Evolutionary conservation across 2,113 vertebrate species (phyloP).

Genomic region (Daubentonia madagascariensis): DNA sequence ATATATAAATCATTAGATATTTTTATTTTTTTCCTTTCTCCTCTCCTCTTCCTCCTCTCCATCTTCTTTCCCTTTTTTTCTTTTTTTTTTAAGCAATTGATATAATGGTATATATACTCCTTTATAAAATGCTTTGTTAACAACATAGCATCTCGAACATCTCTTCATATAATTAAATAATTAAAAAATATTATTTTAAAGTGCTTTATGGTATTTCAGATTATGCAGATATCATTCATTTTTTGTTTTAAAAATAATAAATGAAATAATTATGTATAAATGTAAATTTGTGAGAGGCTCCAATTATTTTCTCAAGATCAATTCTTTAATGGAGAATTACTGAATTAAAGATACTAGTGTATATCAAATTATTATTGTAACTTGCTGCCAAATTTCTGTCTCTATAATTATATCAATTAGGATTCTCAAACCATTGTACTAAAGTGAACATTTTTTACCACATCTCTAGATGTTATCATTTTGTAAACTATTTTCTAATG

Average conservation of each 20-base stretch:
- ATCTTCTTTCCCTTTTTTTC: not conserved
- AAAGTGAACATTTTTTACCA: not conserved
- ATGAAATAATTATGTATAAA: not conserved
- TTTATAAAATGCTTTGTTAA: not conserved
- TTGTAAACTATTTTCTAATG: not conserved
- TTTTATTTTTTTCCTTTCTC: not conserved
- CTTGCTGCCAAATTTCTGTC: not conserved
- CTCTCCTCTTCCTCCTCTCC: not conserved
- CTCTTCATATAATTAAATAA: not conserved
- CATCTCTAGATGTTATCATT: not conserved
- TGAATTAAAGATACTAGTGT: not conserved
- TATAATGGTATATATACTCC: not conserved
- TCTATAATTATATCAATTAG: not conserved
- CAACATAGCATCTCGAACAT: not conserved
- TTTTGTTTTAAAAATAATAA: not conserved
- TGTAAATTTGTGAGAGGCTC: not conserved
- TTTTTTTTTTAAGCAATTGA: not conserved
- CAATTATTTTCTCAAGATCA: not conserved
- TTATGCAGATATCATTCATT: not conserved
- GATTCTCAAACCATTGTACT: not conserved
- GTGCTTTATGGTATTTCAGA: not conserved
- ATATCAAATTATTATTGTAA: not conserved
- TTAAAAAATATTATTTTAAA: not conserved
- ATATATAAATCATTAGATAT: not conserved
- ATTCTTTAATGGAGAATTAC: not conserved